phyloP scores from a whole-genome alignment of 2,797 vertebrate species.

The Anableps anableps region DNA sequence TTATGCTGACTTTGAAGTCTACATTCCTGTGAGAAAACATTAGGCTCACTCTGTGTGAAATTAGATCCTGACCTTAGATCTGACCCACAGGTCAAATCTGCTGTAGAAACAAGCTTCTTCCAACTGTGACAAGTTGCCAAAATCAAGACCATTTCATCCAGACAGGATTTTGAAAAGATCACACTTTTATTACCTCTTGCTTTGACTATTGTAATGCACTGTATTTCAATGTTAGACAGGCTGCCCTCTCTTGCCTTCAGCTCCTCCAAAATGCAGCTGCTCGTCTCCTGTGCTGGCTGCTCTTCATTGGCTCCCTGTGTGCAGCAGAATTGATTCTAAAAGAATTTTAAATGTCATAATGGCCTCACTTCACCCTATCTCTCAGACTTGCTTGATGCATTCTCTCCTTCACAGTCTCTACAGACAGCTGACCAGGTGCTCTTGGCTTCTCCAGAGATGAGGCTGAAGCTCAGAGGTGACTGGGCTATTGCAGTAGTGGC shows the following conservation, averaged over 20 bases:
- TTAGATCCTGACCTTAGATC: background rate
- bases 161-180: background rate
- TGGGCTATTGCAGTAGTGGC: too few relatives aligned
- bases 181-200: background rate
- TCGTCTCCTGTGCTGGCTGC: background rate
- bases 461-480: too few relatives aligned
- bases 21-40: background rate
- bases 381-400: background rate
- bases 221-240: background rate
- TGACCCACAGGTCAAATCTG: background rate
- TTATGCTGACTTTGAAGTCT: background rate
- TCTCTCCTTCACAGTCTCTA: background rate
- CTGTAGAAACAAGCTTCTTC: background rate
- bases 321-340: background rate
- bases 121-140: background rate
- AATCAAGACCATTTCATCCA: background rate
- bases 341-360: background rate
- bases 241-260: background rate
- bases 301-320: background rate
- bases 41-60: background rate
- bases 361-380: background rate
- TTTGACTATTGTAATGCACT: background rate
- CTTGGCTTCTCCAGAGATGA: background rate
- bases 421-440: background rate
- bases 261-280: background rate